Percentiles rank a stretch among this genome's conserved stretches.
Conservation (phyloP, 2,888 invertebrate genomes). For the Neuroscelio doddi region DNA sequence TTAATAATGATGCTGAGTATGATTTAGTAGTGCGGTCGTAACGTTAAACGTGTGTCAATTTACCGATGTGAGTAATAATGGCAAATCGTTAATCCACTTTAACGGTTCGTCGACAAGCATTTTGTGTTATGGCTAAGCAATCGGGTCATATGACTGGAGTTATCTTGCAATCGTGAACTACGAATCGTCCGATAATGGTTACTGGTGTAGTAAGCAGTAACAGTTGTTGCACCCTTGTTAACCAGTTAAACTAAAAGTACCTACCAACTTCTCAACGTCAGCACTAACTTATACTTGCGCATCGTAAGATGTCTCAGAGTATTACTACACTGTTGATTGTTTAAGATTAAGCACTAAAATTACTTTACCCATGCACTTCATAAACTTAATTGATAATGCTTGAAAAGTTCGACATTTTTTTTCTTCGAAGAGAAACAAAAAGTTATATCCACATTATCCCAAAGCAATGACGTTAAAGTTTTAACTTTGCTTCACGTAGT, state of each 20-base stretch:
- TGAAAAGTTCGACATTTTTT: too few relatives aligned
- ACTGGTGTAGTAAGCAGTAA: slow-evolving; percentile 45
- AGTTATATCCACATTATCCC: too few relatives aligned
- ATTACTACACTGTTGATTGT: too few relatives aligned
- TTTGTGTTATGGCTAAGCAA: slow-evolving; percentile 59
- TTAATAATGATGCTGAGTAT: slow-evolving; percentile 22
- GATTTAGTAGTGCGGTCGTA: slow-evolving; percentile 30
- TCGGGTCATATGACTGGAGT: slow-evolving; percentile 47
- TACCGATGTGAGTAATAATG: slow-evolving; percentile 41
- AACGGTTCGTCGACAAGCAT: slow-evolving; percentile 41
- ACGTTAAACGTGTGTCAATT: slow-evolving; percentile 39
- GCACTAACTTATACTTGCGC: too few relatives aligned
- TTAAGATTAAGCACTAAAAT: too few relatives aligned
- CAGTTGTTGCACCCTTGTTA: slow-evolving; percentile 46
- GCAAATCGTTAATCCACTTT: slow-evolving; percentile 45
- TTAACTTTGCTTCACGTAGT: slow-evolving; percentile 6
- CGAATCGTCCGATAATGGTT: slow-evolving; percentile 54
- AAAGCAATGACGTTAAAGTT: too few relatives aligned
- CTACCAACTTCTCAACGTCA: too few relatives aligned
- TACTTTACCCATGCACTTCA: too few relatives aligned
- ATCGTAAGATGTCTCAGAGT: too few relatives aligned
- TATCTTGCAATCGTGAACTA: slow-evolving; percentile 52
- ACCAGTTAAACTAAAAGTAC: slow-evolving; percentile 39
- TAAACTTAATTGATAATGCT: too few relatives aligned
- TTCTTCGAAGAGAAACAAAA: too few relatives aligned